A percentile compares a stretch with the other conserved stretches of the same genome.
Conservation (phyloP, 1,140 invertebrate species). For the Nilaparvata lugens region DNA sequence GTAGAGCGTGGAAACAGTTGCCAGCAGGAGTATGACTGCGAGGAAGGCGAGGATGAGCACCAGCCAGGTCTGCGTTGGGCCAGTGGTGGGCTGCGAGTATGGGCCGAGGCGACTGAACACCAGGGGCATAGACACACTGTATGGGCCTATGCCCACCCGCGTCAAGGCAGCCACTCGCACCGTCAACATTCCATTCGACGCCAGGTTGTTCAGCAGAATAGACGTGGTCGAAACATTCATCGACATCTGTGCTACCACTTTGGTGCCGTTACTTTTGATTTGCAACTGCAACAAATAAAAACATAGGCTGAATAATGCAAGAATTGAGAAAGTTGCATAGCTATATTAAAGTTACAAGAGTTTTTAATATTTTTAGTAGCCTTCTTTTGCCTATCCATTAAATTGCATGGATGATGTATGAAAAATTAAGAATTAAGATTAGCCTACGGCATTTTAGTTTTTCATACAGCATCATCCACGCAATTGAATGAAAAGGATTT, state of each 20-base stretch:
- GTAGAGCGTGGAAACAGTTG: constrained; percentile 46
- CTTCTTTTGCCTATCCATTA: no score
- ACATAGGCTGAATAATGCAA: constrained; percentile 25
- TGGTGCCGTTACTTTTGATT: constrained; percentile 44
- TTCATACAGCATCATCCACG: no score
- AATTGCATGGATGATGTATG: no score
- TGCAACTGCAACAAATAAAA: constrained; percentile 43
- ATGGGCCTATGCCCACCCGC: constrained; percentile 55
- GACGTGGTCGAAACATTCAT: constrained; percentile 62
- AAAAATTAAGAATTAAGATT: no score
- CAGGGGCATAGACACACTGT: constrained; percentile 46
- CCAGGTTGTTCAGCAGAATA: constrained; percentile 60
- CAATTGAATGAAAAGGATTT: no score
- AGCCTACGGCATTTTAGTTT: no score
- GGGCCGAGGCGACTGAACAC: constrained; percentile 43
- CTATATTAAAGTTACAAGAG: no score
- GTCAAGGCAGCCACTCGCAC: constrained; percentile 65
- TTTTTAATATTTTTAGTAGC: no score
- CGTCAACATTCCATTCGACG: constrained; percentile 55
- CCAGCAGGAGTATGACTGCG: constrained; percentile 52
- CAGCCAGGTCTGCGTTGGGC: constrained; percentile 59
- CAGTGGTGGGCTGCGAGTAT: constrained; percentile 10
- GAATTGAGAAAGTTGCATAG: no score
- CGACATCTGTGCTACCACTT: constrained; percentile 56
- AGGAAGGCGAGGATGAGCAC: constrained; percentile 60